Evolutionary conservation across 2,113 vertebrate species (phyloP), one percentile per base, ranked within the genome.

Genomic region (Gobio gobio): DNA sequence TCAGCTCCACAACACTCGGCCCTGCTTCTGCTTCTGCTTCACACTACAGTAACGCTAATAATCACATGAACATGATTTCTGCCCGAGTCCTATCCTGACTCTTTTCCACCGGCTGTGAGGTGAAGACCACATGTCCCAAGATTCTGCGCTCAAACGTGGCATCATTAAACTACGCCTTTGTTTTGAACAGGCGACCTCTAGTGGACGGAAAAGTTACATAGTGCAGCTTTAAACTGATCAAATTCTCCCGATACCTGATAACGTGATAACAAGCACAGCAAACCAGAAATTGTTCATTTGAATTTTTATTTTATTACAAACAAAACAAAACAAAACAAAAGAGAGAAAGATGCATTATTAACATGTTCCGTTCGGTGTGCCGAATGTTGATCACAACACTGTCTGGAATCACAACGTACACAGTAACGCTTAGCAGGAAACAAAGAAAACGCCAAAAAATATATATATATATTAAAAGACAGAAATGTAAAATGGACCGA

Each of bases 231-330:
- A 56, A 56, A 70, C 18, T 20, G 33, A 40, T 70, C 10, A 22
- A 56, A 70, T 12, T 70, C 33, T 40, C 9, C 33, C 33, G 40
- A 43, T n/a, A n/a, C 33, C 3, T 3, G 54, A 22, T 3, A 56
- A 75, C 26, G 18, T 51, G 3, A 61, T 51, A 54, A 63, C 8
- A 40, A 87, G 74, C 78, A 89, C 66, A 70, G 86, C 75, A 36
- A 78, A 70, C 77, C 33, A 73, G 22, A 18, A 10, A 13, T 49
- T 66, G 79, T 81, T 88, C 82, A 70, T 91, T 93, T 91, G 91
- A 87, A 90, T 93, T 94, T 76, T 33, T 79, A 93, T 94, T 88
- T 95, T 95, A 95, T 95, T 95, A 95, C 92, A 95, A 95, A 95
- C 92, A 93, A 93, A 93, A 91, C 87, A 93, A 93, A 93, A 91